Percentiles rank a stretch among this genome's conserved stretches.
phyloP scores from a whole-genome alignment of 2,113 vertebrate species.

The Pangasianodon hypophthalmus region DNA sequence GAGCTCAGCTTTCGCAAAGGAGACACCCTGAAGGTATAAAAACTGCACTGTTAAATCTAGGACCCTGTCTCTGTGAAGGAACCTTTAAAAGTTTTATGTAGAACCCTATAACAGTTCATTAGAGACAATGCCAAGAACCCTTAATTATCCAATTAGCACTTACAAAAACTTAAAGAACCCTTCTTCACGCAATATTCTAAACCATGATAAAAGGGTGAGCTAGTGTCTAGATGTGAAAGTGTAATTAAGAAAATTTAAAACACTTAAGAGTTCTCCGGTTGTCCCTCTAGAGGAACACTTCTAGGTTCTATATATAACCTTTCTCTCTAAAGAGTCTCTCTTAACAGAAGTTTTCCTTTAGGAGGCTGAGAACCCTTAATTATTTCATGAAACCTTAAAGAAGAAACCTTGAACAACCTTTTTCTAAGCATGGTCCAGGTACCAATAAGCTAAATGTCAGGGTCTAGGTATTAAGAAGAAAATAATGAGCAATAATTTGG shows the following conservation, averaged over 20 bases:
- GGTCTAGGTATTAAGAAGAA: neutral
- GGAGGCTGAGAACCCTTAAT: neutral
- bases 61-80: neutral
- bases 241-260: neutral
- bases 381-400: neutral
- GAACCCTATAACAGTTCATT: neutral
- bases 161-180: neutral
- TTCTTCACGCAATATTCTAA: neutral
- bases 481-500: neutral
- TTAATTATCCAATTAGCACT: neutral
- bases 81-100: neutral
- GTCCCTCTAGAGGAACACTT: neutral
- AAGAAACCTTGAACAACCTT: neutral
- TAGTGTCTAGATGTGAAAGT: neutral
- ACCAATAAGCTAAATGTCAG: neutral
- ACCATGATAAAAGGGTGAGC: neutral
- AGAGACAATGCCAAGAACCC: neutral
- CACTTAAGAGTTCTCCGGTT: neutral
- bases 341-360: neutral
- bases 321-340: neutral
- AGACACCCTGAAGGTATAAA: conserved; percentile 86
- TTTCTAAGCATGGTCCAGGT: neutral
- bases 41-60: neutral
- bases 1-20: conserved; percentile 92
- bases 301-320: neutral